Percentiles rank a stretch among this genome's conserved stretches.
phyloP scores from a whole-genome alignment of 2,113 vertebrate genomes.

The Silurus meridionalis region DNA sequence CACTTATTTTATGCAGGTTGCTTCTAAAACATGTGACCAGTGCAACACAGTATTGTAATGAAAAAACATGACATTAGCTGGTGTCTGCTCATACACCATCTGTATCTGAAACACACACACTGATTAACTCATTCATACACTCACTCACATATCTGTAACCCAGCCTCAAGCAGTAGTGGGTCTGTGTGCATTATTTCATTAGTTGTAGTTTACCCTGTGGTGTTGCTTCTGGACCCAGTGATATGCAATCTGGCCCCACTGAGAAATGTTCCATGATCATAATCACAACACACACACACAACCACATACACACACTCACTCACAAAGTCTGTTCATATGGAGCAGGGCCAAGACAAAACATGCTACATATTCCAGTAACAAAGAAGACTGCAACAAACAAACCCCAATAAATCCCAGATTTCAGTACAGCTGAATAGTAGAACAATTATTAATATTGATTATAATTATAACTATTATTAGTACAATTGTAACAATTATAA shows the following conservation, averaged over 20 bases:
- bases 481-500: too few species aligned
- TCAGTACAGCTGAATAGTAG: neutral
- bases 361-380: constrained; percentile 8
- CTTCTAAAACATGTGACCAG: neutral
- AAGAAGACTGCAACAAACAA: constrained; percentile 4
- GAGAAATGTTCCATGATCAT: constrained; percentile 71
- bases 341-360: constrained; percentile 56
- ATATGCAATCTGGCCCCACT: constrained; percentile 73
- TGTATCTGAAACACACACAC: neutral
- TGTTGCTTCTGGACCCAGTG: constrained; percentile 52
- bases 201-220: constrained; percentile 49
- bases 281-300: constrained; percentile 60
- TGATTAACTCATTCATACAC: too few species aligned
- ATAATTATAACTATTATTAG: too few species aligned
- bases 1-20: neutral
- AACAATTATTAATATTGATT: too few species aligned
- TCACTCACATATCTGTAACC: neutral
- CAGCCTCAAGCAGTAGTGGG: neutral
- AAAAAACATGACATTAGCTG: neutral
- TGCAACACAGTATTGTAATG: neutral
- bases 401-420: neutral
- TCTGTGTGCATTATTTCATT: constrained; percentile 56
- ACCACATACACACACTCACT: neutral
- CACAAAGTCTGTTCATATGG: constrained; percentile 62
- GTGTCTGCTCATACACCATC: neutral